Evolutionary conservation across 2,113 vertebrate species (phyloP).

Genomic region (Solea solea): DNA sequence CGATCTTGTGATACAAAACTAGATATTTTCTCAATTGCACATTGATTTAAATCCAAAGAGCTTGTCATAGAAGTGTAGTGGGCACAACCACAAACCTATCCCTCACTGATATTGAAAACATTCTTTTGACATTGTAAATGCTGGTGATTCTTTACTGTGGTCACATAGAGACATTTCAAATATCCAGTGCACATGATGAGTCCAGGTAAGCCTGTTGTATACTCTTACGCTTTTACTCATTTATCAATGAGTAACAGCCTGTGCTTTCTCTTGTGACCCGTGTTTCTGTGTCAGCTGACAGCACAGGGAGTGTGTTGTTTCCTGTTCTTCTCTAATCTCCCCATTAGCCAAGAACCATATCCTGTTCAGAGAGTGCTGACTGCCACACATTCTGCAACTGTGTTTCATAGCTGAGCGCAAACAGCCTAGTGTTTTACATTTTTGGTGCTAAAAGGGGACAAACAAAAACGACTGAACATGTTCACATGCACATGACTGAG

Average conservation of each 20-base stretch:
- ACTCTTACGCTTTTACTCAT: not conserved
- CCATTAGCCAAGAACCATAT: slow-evolving; percentile 41
- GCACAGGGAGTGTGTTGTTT: slow-evolving; percentile 44
- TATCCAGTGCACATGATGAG: not conserved
- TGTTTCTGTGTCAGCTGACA: slow-evolving; percentile 72
- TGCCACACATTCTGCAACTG: slow-evolving; percentile 3
- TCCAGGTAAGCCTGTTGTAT: not conserved
- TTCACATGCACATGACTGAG: not conserved
- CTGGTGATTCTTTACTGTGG: not conserved
- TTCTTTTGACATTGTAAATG: not conserved
- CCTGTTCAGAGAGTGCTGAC: slow-evolving; percentile 64
- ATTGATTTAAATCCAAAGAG: too few species aligned
- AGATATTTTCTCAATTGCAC: too few species aligned
- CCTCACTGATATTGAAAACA: too few species aligned
- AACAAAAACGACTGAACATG: not conserved
- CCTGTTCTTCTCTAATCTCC: slow-evolving; percentile 50
- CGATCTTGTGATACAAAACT: too few species aligned
- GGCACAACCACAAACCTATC: too few species aligned
- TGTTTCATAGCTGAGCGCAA: not conserved
- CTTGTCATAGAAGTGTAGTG: too few species aligned
- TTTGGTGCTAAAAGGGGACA: not conserved
- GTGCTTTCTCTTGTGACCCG: slow-evolving; percentile 26
- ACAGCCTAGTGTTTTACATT: not conserved
- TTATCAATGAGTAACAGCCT: slow-evolving; percentile 13
- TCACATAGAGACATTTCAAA: not conserved